Conservation (phyloP, 2,888 invertebrate genomes). For the Drosophila bunnanda region DNA sequence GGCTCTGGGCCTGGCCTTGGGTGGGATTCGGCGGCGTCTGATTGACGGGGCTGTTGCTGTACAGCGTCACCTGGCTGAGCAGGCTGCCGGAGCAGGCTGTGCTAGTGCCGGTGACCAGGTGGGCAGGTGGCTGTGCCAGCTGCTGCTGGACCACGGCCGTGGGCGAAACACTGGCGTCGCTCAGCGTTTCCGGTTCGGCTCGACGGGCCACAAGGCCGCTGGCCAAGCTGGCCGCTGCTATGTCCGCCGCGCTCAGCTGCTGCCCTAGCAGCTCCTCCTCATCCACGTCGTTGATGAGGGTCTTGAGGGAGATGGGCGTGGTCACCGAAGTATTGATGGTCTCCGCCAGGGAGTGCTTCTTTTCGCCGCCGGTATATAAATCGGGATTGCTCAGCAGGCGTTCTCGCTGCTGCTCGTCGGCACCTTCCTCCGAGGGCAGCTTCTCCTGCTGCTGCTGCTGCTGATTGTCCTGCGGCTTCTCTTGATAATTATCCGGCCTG, state of each 20-base stretch:
- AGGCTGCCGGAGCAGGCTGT: constrained; percentile 36
- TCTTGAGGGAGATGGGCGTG: constrained; percentile 81
- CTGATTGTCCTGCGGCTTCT: constrained; percentile 22
- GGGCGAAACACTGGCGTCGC: constrained; percentile 82
- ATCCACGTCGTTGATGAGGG: constrained; percentile 82
- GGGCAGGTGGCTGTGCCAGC: constrained; percentile 50
- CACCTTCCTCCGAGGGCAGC: background rate
- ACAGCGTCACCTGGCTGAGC: constrained; percentile 32
- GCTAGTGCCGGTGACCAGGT: constrained; percentile 32
- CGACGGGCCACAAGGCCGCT: constrained; percentile 79
- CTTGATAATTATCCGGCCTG: constrained; percentile 19
- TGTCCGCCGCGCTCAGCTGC: constrained; percentile 77
- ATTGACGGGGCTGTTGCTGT: constrained; percentile 28
- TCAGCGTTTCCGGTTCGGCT: constrained; percentile 81
- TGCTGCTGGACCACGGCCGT: constrained; percentile 76
- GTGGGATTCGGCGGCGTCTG: background rate
- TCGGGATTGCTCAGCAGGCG: constrained; percentile 37
- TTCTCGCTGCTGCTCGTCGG: constrained; percentile 24
- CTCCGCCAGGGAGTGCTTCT: constrained; percentile 81
- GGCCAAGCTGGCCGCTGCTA: constrained; percentile 80
- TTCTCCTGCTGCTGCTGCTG: background rate
- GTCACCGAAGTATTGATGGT: constrained; percentile 81
- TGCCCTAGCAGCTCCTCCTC: constrained; percentile 70
- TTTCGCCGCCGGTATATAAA: constrained; percentile 47
- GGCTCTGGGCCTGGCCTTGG: constrained; percentile 17